These are phyloP conservation scores for Hippocampus mohnikei DNA, from an alignment of 2,113 vertebrate species.

Conservation along the genomic window DNA sequence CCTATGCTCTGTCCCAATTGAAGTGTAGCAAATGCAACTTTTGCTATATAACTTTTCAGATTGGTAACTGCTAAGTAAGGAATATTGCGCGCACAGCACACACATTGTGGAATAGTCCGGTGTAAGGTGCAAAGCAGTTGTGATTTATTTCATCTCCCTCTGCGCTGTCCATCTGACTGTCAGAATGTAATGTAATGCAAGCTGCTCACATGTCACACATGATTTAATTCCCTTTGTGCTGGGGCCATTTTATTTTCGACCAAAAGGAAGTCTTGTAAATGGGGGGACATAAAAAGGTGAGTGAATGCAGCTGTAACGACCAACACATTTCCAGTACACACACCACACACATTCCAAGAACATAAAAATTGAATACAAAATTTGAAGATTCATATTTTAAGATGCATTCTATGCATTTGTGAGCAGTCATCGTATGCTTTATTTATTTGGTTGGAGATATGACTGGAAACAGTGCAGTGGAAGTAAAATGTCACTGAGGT, in stretches of 20 bases:
- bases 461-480: too few relatives aligned
- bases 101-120: background rate
- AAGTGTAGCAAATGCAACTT: background rate
- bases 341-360: background rate
- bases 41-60: background rate
- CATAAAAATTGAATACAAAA: background rate
- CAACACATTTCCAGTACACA: background rate
- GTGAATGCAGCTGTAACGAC: background rate
- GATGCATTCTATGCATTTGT: too few relatives aligned
- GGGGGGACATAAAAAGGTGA: constrained; percentile 4
- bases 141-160: constrained; percentile 2
- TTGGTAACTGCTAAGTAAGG: background rate
- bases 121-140: background rate
- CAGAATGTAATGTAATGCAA: constrained; percentile 2
- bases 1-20: background rate
- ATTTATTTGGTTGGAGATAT: too few relatives aligned
- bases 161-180: background rate
- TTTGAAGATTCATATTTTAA: background rate
- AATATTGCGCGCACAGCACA: background rate
- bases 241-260: background rate
- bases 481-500: too few relatives aligned
- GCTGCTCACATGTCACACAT: background rate
- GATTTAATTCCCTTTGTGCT: constrained; percentile 4
- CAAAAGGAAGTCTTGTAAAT: background rate
- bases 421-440: too few relatives aligned